Evolutionary conservation across 2,888 invertebrate genomes (phyloP).

Genomic region (Amphiduros pacificus): DNA sequence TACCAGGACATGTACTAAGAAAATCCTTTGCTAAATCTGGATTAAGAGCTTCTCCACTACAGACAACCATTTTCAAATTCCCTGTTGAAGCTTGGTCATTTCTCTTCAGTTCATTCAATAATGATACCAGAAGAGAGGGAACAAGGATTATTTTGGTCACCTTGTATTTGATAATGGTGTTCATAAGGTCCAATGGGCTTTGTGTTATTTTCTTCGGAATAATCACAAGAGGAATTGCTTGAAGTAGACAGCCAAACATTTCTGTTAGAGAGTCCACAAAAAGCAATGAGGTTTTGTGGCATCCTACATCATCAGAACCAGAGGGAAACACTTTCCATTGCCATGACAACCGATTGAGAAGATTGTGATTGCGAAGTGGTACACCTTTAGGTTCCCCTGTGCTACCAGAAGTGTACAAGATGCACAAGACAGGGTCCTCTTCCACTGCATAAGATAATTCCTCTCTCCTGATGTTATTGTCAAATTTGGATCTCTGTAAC

Average conservation of each 20-base stretch:
- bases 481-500: background rate
- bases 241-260: slow-evolving; percentile 82
- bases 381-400: slow-evolving; percentile 87
- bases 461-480: background rate
- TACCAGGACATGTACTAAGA: slow-evolving; percentile 65
- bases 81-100: background rate
- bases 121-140: slow-evolving; percentile 75
- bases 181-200: slow-evolving; percentile 76
- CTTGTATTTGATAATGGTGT: slow-evolving; percentile 69
- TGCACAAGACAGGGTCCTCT: slow-evolving; percentile 40
- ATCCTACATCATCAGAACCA: slow-evolving; percentile 71
- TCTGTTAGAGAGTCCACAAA: slow-evolving; percentile 89
- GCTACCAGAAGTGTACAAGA: slow-evolving; percentile 86
- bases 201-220: slow-evolving; percentile 74
- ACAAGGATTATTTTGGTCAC: slow-evolving; percentile 67
- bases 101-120: background rate
- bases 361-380: slow-evolving; percentile 74
- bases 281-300: slow-evolving; percentile 88
- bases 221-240: slow-evolving; percentile 73
- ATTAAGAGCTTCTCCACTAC: slow-evolving; percentile 82
- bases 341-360: slow-evolving; percentile 76
- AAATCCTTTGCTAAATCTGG: slow-evolving; percentile 74
- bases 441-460: no score
- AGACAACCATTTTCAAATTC: slow-evolving; percentile 74
- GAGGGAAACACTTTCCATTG: slow-evolving; percentile 84